These are phyloP conservation scores for Pseudomyrmex dendroicus DNA, from an alignment of 1,140 invertebrate genomes.

Conservation along the genomic window DNA sequence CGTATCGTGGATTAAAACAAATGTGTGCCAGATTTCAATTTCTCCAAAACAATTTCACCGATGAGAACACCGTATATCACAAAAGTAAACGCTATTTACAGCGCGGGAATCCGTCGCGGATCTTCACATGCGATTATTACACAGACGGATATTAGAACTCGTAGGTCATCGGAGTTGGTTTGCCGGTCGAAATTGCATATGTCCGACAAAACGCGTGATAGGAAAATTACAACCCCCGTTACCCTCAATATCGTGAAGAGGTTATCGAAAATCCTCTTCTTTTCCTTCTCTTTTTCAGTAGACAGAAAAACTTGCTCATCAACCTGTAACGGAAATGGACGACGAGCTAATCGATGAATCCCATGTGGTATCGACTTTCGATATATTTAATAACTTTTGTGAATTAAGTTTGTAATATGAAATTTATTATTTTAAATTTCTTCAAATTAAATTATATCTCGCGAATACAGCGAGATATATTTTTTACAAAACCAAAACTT, in stretches of 20 bases:
- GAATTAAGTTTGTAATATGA: not conserved
- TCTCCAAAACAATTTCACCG: constrained; percentile 42
- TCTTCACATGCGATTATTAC: constrained; percentile 52
- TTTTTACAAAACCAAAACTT: not conserved
- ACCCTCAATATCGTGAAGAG: not conserved
- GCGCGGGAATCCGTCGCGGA: constrained; percentile 24
- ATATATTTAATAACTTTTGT: not conserved
- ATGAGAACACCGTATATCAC: constrained; percentile 13
- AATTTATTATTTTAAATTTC: not conserved
- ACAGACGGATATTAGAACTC: constrained; percentile 52
- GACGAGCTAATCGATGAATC: constrained; percentile 35
- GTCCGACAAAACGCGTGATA: constrained; percentile 51
- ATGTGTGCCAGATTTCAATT: constrained; percentile 29
- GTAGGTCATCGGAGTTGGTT: constrained; percentile 36
- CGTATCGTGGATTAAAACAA: constrained; percentile 36
- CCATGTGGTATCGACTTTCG: constrained; percentile 74
- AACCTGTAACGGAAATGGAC: constrained; percentile 23
- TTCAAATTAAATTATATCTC: not conserved
- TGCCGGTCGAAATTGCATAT: constrained; percentile 53
- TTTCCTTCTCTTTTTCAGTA: constrained; percentile 21
- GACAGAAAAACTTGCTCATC: not conserved
- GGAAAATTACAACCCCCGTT: constrained; percentile 38
- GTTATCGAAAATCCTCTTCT: constrained; percentile 51
- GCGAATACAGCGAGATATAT: not conserved
- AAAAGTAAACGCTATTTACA: constrained; percentile 43